Evolutionary conservation across 2,888 invertebrate species (phyloP).

Genomic region (Rhimphoctona megacephalus): DNA sequence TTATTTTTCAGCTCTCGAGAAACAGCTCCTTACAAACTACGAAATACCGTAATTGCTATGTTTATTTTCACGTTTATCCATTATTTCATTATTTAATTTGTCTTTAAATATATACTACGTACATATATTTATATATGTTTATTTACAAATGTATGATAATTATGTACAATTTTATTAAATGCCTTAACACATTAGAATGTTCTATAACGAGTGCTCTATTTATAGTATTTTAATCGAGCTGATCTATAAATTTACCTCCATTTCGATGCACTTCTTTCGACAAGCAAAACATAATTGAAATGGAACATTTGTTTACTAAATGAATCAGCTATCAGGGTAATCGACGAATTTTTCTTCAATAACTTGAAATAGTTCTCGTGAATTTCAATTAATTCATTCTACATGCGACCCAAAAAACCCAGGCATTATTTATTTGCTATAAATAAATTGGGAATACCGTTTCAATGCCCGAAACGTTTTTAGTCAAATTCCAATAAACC

Average conservation of each 20-base stretch:
- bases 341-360: slow-evolving; percentile 19
- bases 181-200: slow-evolving; percentile 29
- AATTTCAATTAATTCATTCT: slow-evolving; percentile 7
- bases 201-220: slow-evolving; percentile 53
- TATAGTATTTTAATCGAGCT: slow-evolving; percentile 42
- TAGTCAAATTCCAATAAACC: not conserved
- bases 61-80: slow-evolving; percentile 38
- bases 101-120: slow-evolving; percentile 1
- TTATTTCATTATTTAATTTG: slow-evolving; percentile 26
- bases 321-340: slow-evolving; percentile 16
- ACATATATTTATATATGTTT: slow-evolving; percentile 26
- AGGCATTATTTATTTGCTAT: not conserved
- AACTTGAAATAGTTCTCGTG: not conserved
- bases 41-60: slow-evolving; percentile 27
- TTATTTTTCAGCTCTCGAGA: slow-evolving; percentile 35
- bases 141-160: slow-evolving; percentile 45
- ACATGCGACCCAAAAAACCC: not conserved
- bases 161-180: slow-evolving; percentile 50
- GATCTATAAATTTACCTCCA: slow-evolving; percentile 80
- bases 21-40: slow-evolving; percentile 27
- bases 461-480: not conserved
- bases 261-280: slow-evolving; percentile 79
- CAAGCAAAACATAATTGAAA: slow-evolving; percentile 79
- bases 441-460: not conserved
- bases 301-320: slow-evolving; percentile 67